phyloP scores from a whole-genome alignment of 2,797 vertebrate genomes.

The Siniperca obscura region DNA sequence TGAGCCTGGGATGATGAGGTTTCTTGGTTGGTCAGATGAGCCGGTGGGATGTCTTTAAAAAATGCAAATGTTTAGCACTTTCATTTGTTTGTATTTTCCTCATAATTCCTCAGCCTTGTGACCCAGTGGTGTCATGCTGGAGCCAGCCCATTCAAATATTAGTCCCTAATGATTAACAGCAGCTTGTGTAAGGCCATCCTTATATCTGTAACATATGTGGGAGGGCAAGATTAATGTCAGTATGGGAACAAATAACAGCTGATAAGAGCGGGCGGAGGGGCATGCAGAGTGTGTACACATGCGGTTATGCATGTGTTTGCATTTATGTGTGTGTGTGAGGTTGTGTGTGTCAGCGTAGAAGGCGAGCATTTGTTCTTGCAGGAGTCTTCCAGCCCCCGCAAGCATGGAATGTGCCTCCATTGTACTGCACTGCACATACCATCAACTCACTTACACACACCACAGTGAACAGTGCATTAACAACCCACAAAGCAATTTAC shows the following conservation, averaged over 20 bases:
- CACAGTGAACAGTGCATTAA: neutral
- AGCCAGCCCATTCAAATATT: constrained; percentile 11
- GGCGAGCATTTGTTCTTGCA: constrained; percentile 43
- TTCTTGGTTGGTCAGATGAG: neutral
- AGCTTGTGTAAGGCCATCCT: constrained; percentile 44
- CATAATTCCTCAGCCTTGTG: neutral
- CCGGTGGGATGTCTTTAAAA: neutral
- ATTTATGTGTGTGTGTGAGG: neutral
- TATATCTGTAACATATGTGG: constrained; percentile 58
- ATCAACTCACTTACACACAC: neutral
- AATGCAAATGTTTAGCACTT: neutral
- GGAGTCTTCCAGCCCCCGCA: constrained; percentile 31
- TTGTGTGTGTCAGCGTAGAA: constrained; percentile 22
- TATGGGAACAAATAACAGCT: constrained; percentile 65
- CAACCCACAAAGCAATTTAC: constrained; percentile 5
- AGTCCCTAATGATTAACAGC: constrained; percentile 64
- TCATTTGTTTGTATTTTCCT: neutral
- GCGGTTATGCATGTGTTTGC: constrained; percentile 17
- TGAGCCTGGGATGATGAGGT: neutral
- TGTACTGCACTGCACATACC: constrained; percentile 15
- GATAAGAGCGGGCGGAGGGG: constrained; percentile 57
- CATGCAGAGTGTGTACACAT: constrained; percentile 16
- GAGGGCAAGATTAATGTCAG: constrained; percentile 48
- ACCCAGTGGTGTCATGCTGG: neutral
- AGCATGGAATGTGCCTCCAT: constrained; percentile 56